phyloP scores from a whole-genome alignment of 1,140 invertebrate genomes.

The Dinothrombium tinctorium region DNA sequence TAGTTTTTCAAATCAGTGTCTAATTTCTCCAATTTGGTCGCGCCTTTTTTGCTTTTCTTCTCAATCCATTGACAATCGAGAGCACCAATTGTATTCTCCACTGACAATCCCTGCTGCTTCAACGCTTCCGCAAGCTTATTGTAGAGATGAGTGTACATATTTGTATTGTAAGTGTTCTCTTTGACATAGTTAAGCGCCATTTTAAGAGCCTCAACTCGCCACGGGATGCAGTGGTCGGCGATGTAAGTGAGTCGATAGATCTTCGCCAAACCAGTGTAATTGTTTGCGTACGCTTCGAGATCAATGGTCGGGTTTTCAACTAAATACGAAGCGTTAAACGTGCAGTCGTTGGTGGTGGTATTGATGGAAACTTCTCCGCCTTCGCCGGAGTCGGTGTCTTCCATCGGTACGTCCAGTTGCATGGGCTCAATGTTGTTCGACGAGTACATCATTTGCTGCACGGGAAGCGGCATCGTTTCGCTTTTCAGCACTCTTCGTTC shows the following conservation, averaged over 20 bases:
- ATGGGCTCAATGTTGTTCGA: slow-evolving; percentile 47
- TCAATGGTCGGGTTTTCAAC: slow-evolving; percentile 27
- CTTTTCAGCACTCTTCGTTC: too few relatives aligned
- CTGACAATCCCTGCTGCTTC: slow-evolving; percentile 12
- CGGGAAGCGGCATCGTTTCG: too few relatives aligned
- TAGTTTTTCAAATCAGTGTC: slow-evolving; percentile 97
- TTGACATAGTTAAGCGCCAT: slow-evolving; percentile 73
- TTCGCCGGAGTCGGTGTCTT: slow-evolving; percentile 54
- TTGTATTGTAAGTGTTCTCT: slow-evolving; percentile 79
- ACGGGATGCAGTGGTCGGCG: slow-evolving; percentile 72
- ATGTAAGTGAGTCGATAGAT: slow-evolving; percentile 75
- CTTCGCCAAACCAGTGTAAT: slow-evolving; percentile 70
- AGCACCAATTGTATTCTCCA: slow-evolving; percentile 30
- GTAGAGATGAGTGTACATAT: slow-evolving; percentile 59
- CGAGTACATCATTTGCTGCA: not conserved
- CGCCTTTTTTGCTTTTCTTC: slow-evolving; percentile 71
- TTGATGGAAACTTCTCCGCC: slow-evolving; percentile 73
- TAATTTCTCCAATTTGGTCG: slow-evolving; percentile 81
- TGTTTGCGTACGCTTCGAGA: slow-evolving; percentile 72
- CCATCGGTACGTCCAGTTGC: slow-evolving; percentile 77
- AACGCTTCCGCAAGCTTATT: slow-evolving; percentile 57
- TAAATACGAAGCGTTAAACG: slow-evolving; percentile 21
- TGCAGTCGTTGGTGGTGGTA: slow-evolving; percentile 54
- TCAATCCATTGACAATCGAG: slow-evolving; percentile 79
- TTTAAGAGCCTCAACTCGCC: slow-evolving; percentile 72